A percentile compares a stretch with the other conserved stretches of the same genome.
These are phyloP conservation scores for Linurgus olivaceus DNA, from an alignment of 2,797 vertebrate species.

Conservation along the genomic window DNA sequence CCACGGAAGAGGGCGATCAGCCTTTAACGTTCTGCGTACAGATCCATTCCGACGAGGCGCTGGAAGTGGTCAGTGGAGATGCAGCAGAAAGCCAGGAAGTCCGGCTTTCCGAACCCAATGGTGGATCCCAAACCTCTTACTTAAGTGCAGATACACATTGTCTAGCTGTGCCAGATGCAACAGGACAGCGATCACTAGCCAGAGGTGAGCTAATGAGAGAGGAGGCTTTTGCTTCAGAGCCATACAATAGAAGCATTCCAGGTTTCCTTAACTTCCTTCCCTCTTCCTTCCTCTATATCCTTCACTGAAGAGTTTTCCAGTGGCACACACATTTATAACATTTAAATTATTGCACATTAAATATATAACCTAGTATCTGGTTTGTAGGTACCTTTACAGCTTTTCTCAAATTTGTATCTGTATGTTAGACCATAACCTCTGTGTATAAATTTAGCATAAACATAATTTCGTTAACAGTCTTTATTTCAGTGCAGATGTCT, in stretches of 20 bases:
- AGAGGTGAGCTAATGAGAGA: slow-evolving; percentile 71
- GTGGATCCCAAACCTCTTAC: slow-evolving; percentile 47
- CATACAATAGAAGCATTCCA: not conserved
- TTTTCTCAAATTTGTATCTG: not conserved
- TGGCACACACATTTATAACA: not conserved
- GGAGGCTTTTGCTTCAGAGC: not conserved
- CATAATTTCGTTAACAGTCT: not conserved
- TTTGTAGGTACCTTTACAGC: not conserved
- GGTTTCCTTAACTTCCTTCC: not conserved
- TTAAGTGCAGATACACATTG: slow-evolving; percentile 36
- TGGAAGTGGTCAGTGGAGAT: slow-evolving; percentile 19
- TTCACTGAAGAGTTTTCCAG: not conserved
- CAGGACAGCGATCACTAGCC: slow-evolving; percentile 18
- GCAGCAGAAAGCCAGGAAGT: not conserved
- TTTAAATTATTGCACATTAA: not conserved
- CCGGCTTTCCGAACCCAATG: not conserved
- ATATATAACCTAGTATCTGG: not conserved
- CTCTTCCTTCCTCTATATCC: not conserved
- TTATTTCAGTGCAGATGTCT: not conserved
- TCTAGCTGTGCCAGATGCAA: slow-evolving; percentile 47
- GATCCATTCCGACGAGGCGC: slow-evolving; percentile 65
- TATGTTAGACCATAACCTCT: not conserved
- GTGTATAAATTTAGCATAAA: not conserved
- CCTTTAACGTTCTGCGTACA: slow-evolving; percentile 76
- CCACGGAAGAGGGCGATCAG: slow-evolving; percentile 66